phyloP scores from a whole-genome alignment of 2,113 vertebrate species.

The Tursiops truncatus region DNA sequence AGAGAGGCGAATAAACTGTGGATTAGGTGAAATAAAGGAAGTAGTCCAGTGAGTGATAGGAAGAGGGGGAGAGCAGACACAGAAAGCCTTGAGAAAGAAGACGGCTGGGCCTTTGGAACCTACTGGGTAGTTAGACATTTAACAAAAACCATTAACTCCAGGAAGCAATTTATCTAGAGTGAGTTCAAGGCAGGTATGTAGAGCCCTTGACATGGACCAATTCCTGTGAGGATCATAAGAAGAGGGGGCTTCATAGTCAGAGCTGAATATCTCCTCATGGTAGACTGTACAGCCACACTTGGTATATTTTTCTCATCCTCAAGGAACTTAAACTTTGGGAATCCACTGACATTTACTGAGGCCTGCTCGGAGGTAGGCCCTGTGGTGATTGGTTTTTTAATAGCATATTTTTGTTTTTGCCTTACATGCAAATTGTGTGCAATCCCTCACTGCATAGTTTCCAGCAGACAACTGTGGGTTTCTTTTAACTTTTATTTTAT shows the following conservation, averaged over 20 bases:
- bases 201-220: not conserved
- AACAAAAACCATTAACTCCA: constrained; percentile 24
- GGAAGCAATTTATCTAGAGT: constrained; percentile 3
- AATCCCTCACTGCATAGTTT: no score
- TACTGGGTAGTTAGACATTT: not conserved
- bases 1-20: not conserved
- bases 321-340: not conserved
- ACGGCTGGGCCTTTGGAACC: not conserved
- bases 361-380: not conserved
- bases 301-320: not conserved
- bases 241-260: not conserved
- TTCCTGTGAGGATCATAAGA: not conserved
- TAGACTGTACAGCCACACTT: not conserved
- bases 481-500: no score
- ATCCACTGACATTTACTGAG: not conserved
- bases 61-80: not conserved
- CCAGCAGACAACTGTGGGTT: no score
- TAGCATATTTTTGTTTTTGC: not conserved
- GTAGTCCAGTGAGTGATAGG: not conserved
- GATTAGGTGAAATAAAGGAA: not conserved
- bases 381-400: not conserved
- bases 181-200: not conserved
- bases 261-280: not conserved
- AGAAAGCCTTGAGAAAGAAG: not conserved
- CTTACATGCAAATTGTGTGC: not conserved